Percentiles rank a stretch among this genome's conserved stretches.
Evolutionary conservation across 2,888 invertebrate species (phyloP).

Genomic region (Harpalus rubripes): DNA sequence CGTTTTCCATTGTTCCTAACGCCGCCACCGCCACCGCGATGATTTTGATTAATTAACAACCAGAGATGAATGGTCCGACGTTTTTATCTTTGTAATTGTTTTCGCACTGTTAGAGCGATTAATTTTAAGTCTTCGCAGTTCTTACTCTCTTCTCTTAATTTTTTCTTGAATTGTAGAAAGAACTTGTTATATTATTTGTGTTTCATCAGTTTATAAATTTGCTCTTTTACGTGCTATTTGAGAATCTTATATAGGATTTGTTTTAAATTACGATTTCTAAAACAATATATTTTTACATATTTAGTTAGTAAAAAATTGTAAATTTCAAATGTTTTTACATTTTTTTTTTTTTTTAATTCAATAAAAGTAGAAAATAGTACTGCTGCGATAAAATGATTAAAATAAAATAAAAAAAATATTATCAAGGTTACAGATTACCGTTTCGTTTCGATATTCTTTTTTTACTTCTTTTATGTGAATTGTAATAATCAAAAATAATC

Average conservation of each 20-base stretch:
- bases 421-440: too few relatives aligned
- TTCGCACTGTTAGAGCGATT: constrained; percentile 63
- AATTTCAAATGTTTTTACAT: too few relatives aligned
- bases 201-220: constrained; percentile 13
- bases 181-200: constrained; percentile 38
- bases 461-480: too few relatives aligned
- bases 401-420: too few relatives aligned
- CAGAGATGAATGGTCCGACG: constrained; percentile 59
- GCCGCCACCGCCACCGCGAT: constrained; percentile 3
- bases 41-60: constrained; percentile 65
- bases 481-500: too few relatives aligned
- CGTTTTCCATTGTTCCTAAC: constrained; percentile 50
- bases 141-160: constrained; percentile 35
- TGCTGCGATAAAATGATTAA: too few relatives aligned
- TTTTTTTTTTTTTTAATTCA: too few relatives aligned
- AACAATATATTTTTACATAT: too few relatives aligned
- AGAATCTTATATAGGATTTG: neutral
- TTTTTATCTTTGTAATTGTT: constrained; percentile 67
- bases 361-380: too few relatives aligned
- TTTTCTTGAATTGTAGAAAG: constrained; percentile 30
- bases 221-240: neutral
- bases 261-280: neutral
- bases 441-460: too few relatives aligned
- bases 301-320: too few relatives aligned
- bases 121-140: constrained; percentile 60